phyloP scores from a whole-genome alignment of 1,140 invertebrate genomes.

The Sarcophaga peregrina region DNA sequence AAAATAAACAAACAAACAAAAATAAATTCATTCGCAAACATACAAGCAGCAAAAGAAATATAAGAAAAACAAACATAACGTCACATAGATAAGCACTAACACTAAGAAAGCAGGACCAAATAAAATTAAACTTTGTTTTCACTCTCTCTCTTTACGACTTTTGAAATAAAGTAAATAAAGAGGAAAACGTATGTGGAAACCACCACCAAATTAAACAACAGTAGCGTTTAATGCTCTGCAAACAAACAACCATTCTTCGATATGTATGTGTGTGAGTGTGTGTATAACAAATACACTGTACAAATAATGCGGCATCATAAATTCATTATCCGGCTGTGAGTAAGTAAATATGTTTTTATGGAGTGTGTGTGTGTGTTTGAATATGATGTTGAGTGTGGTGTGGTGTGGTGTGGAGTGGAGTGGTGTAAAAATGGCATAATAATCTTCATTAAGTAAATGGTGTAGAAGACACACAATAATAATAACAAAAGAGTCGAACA shows the following conservation, averaged over 20 bases:
- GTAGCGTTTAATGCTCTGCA: not conserved
- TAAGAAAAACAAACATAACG: not conserved
- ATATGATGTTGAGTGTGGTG: too few species aligned
- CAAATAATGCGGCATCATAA: slow-evolving; percentile 21
- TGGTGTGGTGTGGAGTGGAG: too few species aligned
- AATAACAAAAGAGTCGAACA: not conserved
- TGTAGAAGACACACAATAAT: slow-evolving; percentile 4
- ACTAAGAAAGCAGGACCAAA: not conserved
- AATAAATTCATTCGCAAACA: too few species aligned
- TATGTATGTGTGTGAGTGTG: not conserved
- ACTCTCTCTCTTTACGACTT: not conserved
- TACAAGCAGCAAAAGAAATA: too few species aligned
- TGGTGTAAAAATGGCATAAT: not conserved
- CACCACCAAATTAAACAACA: not conserved
- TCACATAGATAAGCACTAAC: slow-evolving; percentile 34
- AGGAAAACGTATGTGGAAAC: not conserved
- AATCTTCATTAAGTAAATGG: slow-evolving; percentile 9
- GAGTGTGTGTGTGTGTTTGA: too few species aligned
- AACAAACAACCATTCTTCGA: not conserved
- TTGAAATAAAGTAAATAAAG: not conserved
- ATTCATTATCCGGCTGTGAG: not conserved
- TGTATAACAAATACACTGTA: not conserved
- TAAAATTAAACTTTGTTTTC: not conserved
- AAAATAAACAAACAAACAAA: slow-evolving; percentile 17
- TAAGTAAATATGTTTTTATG: too few species aligned